Evolutionary conservation across 2,888 invertebrate genomes (phyloP), one percentile per base, ranked within the genome.

Genomic region (Agriopis leucophaearia): DNA sequence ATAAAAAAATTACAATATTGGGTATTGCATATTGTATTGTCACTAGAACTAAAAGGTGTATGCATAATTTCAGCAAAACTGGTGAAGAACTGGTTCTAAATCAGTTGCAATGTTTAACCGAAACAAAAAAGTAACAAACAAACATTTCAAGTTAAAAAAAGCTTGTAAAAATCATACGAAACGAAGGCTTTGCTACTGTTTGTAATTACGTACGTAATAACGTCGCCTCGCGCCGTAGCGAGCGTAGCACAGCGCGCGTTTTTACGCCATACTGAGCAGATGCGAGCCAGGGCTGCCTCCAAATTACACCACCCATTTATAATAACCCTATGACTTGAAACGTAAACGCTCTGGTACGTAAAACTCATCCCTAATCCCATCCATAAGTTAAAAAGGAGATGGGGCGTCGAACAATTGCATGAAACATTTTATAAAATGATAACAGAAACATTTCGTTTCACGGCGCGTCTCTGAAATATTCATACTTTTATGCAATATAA

Each of bases 201-300:
- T 50, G 16, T 52, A 40, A 60, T 47, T 54, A 16, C 38, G 52
- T 54, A 50, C 78, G 71, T 59, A 67, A 55, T 67, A 15, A 15
- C 52, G 60, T 56, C 47, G 51, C 61, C 50, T 48, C 58, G 56
- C 47, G 51, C 61, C 50, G 54, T 63, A 63, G 62, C 73, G 64
- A 70, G 71, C 60, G 71, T 50, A 59, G 69, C 75, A 76, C 74
- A 74, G 78, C 74, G 74, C 75, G 70, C 81, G 81, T 84, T 88
- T 88, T 88, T 85, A 84, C 83, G 84, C 82, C 78, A 77, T 81
- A 72, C 80, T 75, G 81, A 84, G 76, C 87, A 84, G 82, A 84
- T 84, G 86, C 77, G 80, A 74, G 67, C 52, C 71, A 81, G 78
- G 80, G 79, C 45, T 79, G 79, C 70, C 75, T 69, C 71, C 71